Percentiles rank a stretch among this genome's conserved stretches.
phyloP scores from a whole-genome alignment of 2,797 vertebrate genomes.

The Tympanoctomys barrerae region DNA sequence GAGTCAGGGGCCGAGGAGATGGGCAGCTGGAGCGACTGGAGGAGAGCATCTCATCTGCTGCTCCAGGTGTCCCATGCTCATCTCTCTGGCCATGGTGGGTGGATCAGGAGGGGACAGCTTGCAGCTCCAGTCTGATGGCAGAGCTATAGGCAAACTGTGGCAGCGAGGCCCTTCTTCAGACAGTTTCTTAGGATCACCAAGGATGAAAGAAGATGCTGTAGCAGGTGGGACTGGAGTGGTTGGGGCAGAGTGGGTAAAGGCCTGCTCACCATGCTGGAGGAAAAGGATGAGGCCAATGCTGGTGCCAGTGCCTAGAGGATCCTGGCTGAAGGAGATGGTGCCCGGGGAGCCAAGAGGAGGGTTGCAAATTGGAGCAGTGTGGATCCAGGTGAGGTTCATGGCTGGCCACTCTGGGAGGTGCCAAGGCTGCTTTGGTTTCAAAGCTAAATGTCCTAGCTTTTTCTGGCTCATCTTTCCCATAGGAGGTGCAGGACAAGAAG shows the following conservation, averaged over 20 bases:
- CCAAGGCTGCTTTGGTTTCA: conserved; percentile 76
- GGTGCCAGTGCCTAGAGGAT: conserved; percentile 61
- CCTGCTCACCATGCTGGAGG: conserved; percentile 90
- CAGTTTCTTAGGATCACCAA: not conserved
- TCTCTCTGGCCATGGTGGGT: not conserved
- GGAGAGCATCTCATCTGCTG: not conserved
- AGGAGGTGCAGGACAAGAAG: conserved; percentile 34
- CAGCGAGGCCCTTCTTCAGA: conserved; percentile 80
- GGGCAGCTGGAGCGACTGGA: not conserved
- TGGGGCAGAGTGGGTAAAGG: conserved; percentile 44
- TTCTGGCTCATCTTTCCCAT: conserved; percentile 44
- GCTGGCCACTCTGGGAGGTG: conserved; percentile 86
- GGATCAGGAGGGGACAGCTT: not conserved
- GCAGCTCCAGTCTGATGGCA: conserved; percentile 65
- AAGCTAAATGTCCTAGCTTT: conserved; percentile 29
- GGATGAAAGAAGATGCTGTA: conserved; percentile 49
- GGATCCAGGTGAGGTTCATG: conserved; percentile 92
- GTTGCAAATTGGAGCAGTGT: conserved; percentile 91
- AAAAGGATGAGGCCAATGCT: conserved; percentile 87
- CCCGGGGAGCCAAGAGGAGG: conserved; percentile 77
- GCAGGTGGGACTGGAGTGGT: conserved; percentile 28
- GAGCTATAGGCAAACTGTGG: conserved; percentile 86
- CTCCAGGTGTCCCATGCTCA: not conserved
- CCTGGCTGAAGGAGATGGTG: conserved; percentile 62
- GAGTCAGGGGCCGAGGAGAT: conserved; percentile 48